Base-by-base conservation (phyloP, 2,888 invertebrate species). In the Abrostola tripartita region DNA sequence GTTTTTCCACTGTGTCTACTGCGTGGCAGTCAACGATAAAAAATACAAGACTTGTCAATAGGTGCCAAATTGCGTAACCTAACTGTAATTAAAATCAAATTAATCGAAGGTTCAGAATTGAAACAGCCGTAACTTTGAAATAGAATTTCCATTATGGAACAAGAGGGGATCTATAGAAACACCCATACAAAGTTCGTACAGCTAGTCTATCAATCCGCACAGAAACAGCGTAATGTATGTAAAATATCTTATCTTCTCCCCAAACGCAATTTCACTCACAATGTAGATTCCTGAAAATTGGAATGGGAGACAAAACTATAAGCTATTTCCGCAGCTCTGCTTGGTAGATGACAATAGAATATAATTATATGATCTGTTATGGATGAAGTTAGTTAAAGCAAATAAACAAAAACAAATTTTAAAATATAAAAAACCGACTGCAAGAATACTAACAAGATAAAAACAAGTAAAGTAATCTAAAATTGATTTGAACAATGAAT, bases 161-260 rank as follows among this genome's bases (percentile, higher is more conserved):
- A 40, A 50, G 24, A 38, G 40, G 35, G 35, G 49, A 35, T n/a
- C 9, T 40, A 10, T 40, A 36, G 41, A 12, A 53, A 53, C 24
- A 12, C 37, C 10, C 11, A 55, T 5, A 56, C 44, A 4, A 35
- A 51, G 10, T 12, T 6, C 38, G 35, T 37, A 37, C 11, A 37
- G 24, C 40, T 44, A 54, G 37, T 24, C n/a, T n/a, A 55, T 47
- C 49, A 37, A 52, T 62, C 68, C 58, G 64, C 50, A 61, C 50
- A 63, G 61, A 67, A 52, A 67, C 57, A 8, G 52, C 38, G 51
- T 68, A 68, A 71, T 66, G 40, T 71, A 77, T 66, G 71, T 67
- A 61, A 74, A 77, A 71, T 53, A 14, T 65, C 68, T 60, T 58
- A 71, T 54, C 61, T 58, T 40, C 38, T 55, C 55, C 68, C 51